Evolutionary conservation across 1,140 invertebrate species (phyloP), one percentile per base, ranked within the genome.

Genomic region (Pogonognathellus flavescens): DNA sequence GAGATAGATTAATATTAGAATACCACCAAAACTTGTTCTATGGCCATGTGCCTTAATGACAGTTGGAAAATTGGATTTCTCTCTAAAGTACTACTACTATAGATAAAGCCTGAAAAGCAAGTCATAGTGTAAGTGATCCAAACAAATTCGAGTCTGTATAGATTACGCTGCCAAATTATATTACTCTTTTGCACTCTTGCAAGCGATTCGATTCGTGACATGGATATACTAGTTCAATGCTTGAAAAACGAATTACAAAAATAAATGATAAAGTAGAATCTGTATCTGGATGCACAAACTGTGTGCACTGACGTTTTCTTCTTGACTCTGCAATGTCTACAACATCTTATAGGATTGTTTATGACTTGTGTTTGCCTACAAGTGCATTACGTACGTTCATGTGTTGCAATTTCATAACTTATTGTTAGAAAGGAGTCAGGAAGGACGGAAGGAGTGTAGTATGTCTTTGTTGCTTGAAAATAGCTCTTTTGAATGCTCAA

Each of bases 1-100:
- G 25, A 25, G 25, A 25, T 66, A 55, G 3, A 55, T 55, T 66
- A 66, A 20, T 76, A 62, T 62, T 62, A 14, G 11, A 10, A 76
- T 76, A 76, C 70, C 70, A 76, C 70, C 70, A 31, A 7, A 76
- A 76, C 70, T 76, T 76, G 70, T 76, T 76, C 70, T 41, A 41
- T 76, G 70, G 70, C 70, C 25, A 0, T 50, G 70, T 76, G 70
- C 70, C 70, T 76, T 76, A 76, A 76, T 41, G 25, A 76, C 70
- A 76, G n/a, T 76, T 76, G 25, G 41, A 76, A 49, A 49, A n/a
- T 31, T 16, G 31, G 31, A 41, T 41, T 41, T 41, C 31, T 41
- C 31, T 41, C 31, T 41, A 41, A 41, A 41, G 6, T 41, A 41
- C 31, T 41, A n/a, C n/a, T n/a, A n/a, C n/a, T n/a, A n/a, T n/a